A percentile compares a stretch with the other conserved stretches of the same genome.
phyloP scores from a whole-genome alignment of 2,797 vertebrate genomes.

The Oophaga sylvatica region DNA sequence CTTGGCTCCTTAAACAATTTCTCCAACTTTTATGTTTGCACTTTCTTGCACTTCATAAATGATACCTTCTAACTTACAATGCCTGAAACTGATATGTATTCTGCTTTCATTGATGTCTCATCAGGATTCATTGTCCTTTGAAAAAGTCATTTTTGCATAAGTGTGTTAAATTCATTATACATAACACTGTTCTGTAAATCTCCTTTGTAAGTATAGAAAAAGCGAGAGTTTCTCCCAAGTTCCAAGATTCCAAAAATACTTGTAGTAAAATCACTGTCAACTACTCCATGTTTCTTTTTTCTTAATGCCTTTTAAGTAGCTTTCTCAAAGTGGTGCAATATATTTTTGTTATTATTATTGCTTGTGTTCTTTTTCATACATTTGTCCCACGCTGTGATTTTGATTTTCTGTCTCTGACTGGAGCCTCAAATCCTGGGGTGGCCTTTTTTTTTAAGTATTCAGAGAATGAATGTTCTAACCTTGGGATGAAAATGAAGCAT shows the following conservation, averaged over 20 bases:
- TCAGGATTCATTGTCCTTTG: slow-evolving; percentile 20
- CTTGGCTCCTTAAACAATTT: neutral
- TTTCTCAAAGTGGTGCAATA: slow-evolving; percentile 44
- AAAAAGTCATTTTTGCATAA: slow-evolving; percentile 2
- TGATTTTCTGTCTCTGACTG: slow-evolving; percentile 68
- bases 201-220: slow-evolving; percentile 17
- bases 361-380: slow-evolving; percentile 69
- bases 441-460: slow-evolving; percentile 54
- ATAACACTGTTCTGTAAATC: slow-evolving; percentile 12
- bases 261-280: slow-evolving; percentile 30
- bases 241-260: slow-evolving; percentile 36
- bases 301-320: slow-evolving; percentile 55
- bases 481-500: slow-evolving; percentile 52
- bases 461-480: slow-evolving; percentile 56
- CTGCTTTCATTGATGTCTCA: neutral
- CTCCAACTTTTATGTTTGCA: neutral
- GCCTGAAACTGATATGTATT: neutral
- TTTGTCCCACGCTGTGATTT: slow-evolving; percentile 72
- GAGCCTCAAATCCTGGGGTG: slow-evolving; percentile 48
- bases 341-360: slow-evolving; percentile 58
- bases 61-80: slow-evolving; percentile 1
- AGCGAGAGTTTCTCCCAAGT: slow-evolving; percentile 13
- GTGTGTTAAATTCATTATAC: slow-evolving; percentile 33
- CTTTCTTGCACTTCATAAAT: neutral
- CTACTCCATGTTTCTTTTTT: slow-evolving; percentile 29